A percentile compares a stretch with the other conserved stretches of the same genome.
Evolutionary conservation across 2,888 invertebrate species (phyloP).

Genomic region (Brachycybe producta): DNA sequence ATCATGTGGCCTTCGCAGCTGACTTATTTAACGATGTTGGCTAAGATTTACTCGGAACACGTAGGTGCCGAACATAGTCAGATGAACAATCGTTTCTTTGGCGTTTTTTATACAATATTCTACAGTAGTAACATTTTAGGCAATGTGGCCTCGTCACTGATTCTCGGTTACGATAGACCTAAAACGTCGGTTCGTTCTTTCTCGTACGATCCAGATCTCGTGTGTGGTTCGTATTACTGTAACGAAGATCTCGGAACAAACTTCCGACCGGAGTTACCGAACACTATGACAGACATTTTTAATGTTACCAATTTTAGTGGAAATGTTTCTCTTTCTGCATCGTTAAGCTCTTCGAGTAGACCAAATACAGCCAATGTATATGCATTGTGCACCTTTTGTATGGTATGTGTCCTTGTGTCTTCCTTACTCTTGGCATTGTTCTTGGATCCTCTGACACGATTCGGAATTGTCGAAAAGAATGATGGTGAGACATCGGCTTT

Average conservation of each 20-base stretch:
- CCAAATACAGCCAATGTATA: not conserved
- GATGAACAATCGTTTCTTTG: not conserved
- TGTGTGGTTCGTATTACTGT: not conserved
- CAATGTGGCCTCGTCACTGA: not conserved
- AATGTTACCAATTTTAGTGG: not conserved
- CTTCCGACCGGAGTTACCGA: not conserved
- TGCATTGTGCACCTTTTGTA: not conserved
- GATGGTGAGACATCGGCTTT: no score
- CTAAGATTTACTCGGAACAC: not conserved
- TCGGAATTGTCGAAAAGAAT: not conserved
- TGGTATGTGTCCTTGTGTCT: not conserved
- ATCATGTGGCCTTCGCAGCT: not conserved
- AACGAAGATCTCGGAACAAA: constrained; percentile 1
- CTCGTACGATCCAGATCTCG: not conserved
- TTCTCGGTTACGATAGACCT: not conserved
- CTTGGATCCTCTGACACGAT: not conserved
- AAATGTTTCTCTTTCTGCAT: not conserved
- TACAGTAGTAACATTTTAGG: not conserved
- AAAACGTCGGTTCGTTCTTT: not conserved
- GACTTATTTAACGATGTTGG: not conserved
- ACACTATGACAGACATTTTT: not conserved
- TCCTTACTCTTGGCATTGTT: not conserved
- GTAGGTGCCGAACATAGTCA: not conserved
- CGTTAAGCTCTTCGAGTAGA: not conserved
- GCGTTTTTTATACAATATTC: not conserved